A percentile compares a stretch with the other conserved stretches of the same genome.
These are phyloP conservation scores for Oryctes rhinoceros DNA, from an alignment of 1,140 invertebrate species.

Conservation along the genomic window DNA sequence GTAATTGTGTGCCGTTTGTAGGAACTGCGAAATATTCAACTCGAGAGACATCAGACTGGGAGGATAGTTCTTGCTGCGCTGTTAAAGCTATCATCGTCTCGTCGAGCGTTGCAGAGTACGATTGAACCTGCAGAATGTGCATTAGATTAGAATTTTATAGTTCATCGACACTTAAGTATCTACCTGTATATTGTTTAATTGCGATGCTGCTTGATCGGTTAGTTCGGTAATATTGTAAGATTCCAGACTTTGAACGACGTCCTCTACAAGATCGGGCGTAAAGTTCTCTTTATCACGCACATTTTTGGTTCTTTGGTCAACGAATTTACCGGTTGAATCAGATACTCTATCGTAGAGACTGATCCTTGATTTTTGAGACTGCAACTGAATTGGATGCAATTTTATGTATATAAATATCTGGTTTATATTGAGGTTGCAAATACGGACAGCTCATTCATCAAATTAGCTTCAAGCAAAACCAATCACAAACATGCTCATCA, in stretches of 20 bases:
- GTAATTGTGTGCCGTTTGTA: constrained; percentile 59
- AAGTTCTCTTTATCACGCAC: constrained; percentile 61
- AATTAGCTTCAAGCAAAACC: background rate
- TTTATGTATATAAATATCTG: background rate
- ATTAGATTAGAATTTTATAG: background rate
- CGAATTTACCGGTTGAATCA: constrained; percentile 39
- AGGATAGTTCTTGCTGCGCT: constrained; percentile 51
- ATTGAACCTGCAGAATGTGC: constrained; percentile 50
- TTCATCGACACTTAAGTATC: background rate
- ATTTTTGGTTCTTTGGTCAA: constrained; percentile 55
- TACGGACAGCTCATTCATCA: too few relatives aligned
- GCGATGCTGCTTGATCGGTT: constrained; percentile 53
- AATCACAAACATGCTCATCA: too few relatives aligned
- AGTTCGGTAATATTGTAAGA: constrained; percentile 65
- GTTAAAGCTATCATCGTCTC: constrained; percentile 58
- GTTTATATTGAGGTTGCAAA: too few relatives aligned
- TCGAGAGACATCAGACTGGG: constrained; percentile 52
- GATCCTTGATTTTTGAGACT: constrained; percentile 51
- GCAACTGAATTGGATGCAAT: constrained; percentile 17
- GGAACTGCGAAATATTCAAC: constrained; percentile 67
- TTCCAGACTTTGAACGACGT: constrained; percentile 67
- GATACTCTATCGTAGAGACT: constrained; percentile 51
- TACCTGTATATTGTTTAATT: constrained; percentile 41
- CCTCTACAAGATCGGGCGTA: constrained; percentile 63
- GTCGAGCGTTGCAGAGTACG: constrained; percentile 56